Percentiles rank a stretch among this genome's conserved stretches.
Conservation (phyloP, 2,113 vertebrate genomes). For the Cranoglanis bouderius region DNA sequence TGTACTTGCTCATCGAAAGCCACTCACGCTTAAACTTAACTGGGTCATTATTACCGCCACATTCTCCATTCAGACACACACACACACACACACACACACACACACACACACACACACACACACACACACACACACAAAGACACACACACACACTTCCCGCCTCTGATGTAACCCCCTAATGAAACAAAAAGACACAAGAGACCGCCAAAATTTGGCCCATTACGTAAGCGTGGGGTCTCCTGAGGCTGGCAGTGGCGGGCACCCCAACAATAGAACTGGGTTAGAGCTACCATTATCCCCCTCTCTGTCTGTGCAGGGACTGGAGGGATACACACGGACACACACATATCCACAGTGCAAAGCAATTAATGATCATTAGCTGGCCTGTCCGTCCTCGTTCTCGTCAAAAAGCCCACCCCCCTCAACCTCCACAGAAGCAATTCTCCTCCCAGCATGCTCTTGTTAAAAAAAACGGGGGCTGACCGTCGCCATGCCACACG, state of each 20-base stretch:
- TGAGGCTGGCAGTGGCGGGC: conserved; percentile 56
- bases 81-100: too few species aligned
- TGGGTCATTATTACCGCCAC: conserved; percentile 20
- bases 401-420: conserved; percentile 81
- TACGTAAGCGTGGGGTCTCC: conserved; percentile 69
- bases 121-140: not conserved
- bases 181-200: conserved; percentile 42
- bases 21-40: not conserved
- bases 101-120: too few species aligned
- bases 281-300: conserved; percentile 68
- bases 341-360: conserved; percentile 69
- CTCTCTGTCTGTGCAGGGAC: conserved; percentile 41
- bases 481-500: conserved; percentile 86
- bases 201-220: conserved; percentile 68
- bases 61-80: not conserved
- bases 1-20: too few species aligned
- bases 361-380: conserved; percentile 98
- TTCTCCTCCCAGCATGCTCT: conserved; percentile 88
- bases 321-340: conserved; percentile 27
- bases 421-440: conserved; percentile 79
- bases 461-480: conserved; percentile 59
- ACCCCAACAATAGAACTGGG: conserved; percentile 67
- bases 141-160: conserved; percentile 12
- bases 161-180: not conserved
- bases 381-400: conserved; percentile 85